Evolutionary conservation across 2,797 vertebrate genomes (phyloP), one percentile per base, ranked within the genome.

Genomic region (Corythornis leucogaster): DNA sequence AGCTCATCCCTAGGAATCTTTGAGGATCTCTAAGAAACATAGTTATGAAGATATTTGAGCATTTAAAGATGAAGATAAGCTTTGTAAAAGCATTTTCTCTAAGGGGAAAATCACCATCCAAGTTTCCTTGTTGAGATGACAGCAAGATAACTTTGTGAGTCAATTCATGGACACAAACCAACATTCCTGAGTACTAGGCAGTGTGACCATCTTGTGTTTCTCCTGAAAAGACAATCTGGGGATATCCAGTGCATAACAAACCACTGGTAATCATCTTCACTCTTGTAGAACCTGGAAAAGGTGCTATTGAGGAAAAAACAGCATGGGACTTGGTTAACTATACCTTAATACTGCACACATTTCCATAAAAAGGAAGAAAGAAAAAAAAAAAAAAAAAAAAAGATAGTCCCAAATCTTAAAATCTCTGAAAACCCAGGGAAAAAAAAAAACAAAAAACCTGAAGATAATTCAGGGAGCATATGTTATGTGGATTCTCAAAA

Each of bases 1-100:
- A 78, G 26, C 28, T 83, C 50, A 82, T 51, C 61, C 19, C 13
- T 31, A 55, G 55, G 13, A 91, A 85, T 46, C 2, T 62, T 15
- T 73, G 38, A 85, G 26, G 48, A 78, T 73, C 46, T 89, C 58
- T 83, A 81, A 77, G 64, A 93, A 92, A 30, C 3, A 10, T 1
- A n/a, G 15, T 17, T 84, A 38, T 30, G 14, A 76, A 71, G 71
- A 7, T 64, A 35, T 46, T 68, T 57, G 21, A 38, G 26, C 15
- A 25, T 57, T 63, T 57, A 40, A 19, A 79, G 40, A 45, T 30
- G 31, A 73, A 64, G 57, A 58, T 31, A 70, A 73, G 2, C 6
- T 74, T 25, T 87, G 67, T 51, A 16, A 19, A 77, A 83, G 3
- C 33, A n/a, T 24, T 77, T 67, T 38, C 50, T 70, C 45, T 33